These are phyloP conservation scores for Mesochorus sp. DNA, from an alignment of 2,888 invertebrate species.

Conservation along the genomic window DNA sequence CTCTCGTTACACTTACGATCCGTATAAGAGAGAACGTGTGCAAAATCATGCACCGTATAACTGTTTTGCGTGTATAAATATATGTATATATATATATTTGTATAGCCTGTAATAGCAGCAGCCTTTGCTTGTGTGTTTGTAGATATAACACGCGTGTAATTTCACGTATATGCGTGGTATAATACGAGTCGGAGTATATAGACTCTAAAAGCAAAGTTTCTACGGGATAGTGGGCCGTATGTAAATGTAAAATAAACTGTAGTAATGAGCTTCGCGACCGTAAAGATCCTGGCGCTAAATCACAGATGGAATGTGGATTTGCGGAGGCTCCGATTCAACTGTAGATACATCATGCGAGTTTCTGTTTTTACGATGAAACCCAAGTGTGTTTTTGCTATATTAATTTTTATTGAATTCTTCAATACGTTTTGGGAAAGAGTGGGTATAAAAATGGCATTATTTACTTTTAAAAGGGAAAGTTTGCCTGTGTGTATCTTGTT, in stretches of 20 bases:
- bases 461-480: not conserved
- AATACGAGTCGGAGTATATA: conserved; percentile 23
- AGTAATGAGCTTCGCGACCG: conserved; percentile 42
- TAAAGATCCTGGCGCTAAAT: conserved; percentile 48
- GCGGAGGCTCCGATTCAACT: conserved; percentile 33
- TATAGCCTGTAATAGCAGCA: not conserved
- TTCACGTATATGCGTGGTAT: conserved; percentile 34
- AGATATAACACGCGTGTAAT: conserved; percentile 28
- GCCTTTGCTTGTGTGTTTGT: not conserved
- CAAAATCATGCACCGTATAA: conserved; percentile 45
- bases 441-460: too few species aligned
- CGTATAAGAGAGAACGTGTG: conserved; percentile 27
- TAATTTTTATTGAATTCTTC: conserved; percentile 1
- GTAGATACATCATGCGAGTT: not conserved
- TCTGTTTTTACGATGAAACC: conserved; percentile 16
- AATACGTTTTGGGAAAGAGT: too few species aligned
- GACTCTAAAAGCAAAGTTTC: conserved; percentile 17
- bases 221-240: conserved; percentile 8
- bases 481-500: not conserved
- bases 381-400: not conserved
- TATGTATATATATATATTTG: not conserved
- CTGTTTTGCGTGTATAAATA: not conserved
- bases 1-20: conserved; percentile 42
- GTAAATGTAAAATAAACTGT: conserved; percentile 33
- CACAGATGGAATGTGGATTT: conserved; percentile 55